Evolutionary conservation across 1,140 invertebrate species (phyloP).

Genomic region (Prorops nasuta): DNA sequence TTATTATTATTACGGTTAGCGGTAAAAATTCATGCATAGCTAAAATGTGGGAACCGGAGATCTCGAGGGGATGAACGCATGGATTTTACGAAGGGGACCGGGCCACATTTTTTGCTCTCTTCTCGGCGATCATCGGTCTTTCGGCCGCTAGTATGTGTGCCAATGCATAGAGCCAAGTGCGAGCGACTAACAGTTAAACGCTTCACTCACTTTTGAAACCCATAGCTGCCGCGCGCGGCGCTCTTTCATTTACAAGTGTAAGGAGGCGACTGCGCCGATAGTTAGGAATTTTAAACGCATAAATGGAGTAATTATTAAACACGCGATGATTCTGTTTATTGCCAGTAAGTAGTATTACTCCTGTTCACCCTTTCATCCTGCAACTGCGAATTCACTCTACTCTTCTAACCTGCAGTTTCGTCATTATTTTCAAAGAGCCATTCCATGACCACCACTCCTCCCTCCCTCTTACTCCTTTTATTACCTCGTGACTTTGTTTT

Average conservation of each 20-base stretch:
- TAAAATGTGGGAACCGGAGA: slow-evolving; percentile 41
- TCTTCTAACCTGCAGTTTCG: no score
- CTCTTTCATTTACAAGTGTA: slow-evolving; percentile 19
- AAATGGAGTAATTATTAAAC: neutral
- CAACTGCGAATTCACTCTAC: no score
- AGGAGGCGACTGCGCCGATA: neutral
- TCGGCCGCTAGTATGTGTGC: neutral
- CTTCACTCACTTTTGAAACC: neutral
- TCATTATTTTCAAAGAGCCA: no score
- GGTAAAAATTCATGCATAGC: slow-evolving; percentile 35
- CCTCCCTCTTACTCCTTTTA: neutral
- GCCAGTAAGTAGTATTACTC: neutral
- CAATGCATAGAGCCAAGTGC: no score
- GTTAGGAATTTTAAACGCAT: slow-evolving; percentile 1
- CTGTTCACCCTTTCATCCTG: neutral
- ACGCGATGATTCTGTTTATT: neutral
- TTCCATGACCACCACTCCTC: neutral
- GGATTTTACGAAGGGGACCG: slow-evolving; percentile 22
- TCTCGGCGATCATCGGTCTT: slow-evolving; percentile 9
- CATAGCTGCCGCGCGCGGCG: neutral
- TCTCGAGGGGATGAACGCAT: neutral
- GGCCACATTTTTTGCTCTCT: neutral
- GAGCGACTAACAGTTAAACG: neutral
- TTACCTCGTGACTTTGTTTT: slow-evolving; percentile 77
- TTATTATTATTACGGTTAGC: slow-evolving; percentile 42